Evolutionary conservation across 2,797 vertebrate genomes (phyloP), one percentile per base, ranked within the genome.

Genomic region (Megalops cyprinoides): DNA sequence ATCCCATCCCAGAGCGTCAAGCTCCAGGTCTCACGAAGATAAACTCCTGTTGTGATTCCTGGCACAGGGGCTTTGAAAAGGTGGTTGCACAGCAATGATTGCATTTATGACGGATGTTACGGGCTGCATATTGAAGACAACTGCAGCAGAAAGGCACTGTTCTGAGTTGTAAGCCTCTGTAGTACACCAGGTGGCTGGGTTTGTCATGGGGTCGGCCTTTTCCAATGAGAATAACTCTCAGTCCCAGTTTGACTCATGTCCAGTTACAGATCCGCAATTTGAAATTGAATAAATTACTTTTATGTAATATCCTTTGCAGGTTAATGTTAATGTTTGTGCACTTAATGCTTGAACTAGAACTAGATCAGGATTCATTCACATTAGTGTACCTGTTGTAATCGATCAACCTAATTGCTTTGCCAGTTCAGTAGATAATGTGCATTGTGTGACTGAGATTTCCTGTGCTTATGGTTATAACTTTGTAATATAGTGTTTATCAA

Each of bases 141-240:
- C 60, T 28, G n/a, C 60, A 69, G 37, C 60, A 25, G 37, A 79
- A 12, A 79, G 37, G 44, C 60, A 31, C 60, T n/a, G 37, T 46
- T 25, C 58, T 51, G 44, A 4, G 28, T 37, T 25, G 12, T 37
- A 23, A 18, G 25, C 74, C 55, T 3, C 23, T 25, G 14, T 74
- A 14, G 76, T 90, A 84, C 78, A 49, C 60, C 86, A 88, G 89
- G 78, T 82, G 76, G n/a, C n/a, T n/a, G n/a, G n/a, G 79, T 86
- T 86, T 79, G 82, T 87, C 88, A 48, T 86, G 85, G 78, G 76
- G 12, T 20, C 62, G 42, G 67, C 39, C 15, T 23, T 42, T 20
- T 7, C 37, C 8, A 44, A 9, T 71, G 8, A 44, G 67, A n/a
- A 44, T 23, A 23, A 20, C 39, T 3, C 37, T 71, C 39, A 2